Evolutionary conservation across 2,797 vertebrate genomes (phyloP).

Genomic region (Falco columbarius): DNA sequence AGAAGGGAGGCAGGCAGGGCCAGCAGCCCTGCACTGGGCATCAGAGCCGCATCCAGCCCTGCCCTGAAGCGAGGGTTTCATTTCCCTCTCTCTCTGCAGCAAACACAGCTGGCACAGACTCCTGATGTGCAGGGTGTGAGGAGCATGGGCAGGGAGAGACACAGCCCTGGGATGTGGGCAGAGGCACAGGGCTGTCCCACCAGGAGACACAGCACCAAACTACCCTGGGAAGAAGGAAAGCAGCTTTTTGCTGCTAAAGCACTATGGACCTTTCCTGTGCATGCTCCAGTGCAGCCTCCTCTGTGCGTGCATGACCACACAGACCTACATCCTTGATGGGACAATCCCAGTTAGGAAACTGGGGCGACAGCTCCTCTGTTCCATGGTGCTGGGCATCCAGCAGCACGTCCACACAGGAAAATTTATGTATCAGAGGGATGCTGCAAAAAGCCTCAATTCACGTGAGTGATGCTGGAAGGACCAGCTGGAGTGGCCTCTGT

Average conservation of each 20-base stretch:
- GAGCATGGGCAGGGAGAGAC: not conserved
- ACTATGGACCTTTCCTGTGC: not conserved
- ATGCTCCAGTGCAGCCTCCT: not conserved
- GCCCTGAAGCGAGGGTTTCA: not conserved
- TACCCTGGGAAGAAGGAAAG: not conserved
- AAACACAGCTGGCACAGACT: not conserved
- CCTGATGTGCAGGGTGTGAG: not conserved
- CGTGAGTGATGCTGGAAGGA: accelerated
- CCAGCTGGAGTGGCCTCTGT: not conserved
- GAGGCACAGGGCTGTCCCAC: not conserved
- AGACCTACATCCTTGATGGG: not conserved
- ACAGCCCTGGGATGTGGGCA: not conserved
- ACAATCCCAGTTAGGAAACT: not conserved
- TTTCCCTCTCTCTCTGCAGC: not conserved
- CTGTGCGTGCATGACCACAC: accelerated
- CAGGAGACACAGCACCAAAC: accelerated
- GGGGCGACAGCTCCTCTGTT: not conserved
- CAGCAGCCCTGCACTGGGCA: not conserved
- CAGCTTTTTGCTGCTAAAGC: not conserved
- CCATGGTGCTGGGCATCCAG: accelerated
- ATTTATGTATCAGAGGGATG: accelerated
- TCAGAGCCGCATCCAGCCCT: not conserved
- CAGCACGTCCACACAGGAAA: not conserved
- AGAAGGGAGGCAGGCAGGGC: not conserved
- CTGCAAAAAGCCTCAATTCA: not conserved